Evolutionary conservation across 2,888 invertebrate genomes (phyloP).

Genomic region (Cepaea hortensis): DNA sequence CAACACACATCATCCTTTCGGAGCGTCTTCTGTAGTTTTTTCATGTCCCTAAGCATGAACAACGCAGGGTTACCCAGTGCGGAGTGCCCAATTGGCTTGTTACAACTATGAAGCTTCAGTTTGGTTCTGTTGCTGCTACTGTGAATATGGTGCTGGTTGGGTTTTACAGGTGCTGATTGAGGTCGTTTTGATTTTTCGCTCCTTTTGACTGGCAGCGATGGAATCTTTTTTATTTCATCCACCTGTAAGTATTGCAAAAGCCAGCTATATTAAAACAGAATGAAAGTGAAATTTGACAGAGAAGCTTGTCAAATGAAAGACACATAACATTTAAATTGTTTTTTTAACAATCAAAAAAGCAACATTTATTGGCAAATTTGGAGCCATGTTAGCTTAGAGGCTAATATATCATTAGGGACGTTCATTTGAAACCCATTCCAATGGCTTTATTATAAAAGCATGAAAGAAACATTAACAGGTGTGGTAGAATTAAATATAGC

Average conservation of each 20-base stretch:
- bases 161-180: constrained; percentile 2
- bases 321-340: no score
- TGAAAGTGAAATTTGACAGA: neutral
- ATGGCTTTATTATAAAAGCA: no score
- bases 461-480: no score
- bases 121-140: constrained; percentile 12
- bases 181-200: constrained; percentile 37
- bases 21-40: constrained; percentile 73
- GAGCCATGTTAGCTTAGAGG: no score
- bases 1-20: constrained; percentile 73
- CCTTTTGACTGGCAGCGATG: constrained; percentile 14
- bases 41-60: constrained; percentile 72
- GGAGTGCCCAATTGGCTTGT: constrained; percentile 12
- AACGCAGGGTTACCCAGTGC: constrained; percentile 54
- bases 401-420: no score
- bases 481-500: no score
- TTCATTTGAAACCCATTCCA: no score
- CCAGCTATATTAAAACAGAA: neutral
- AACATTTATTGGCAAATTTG: no score
- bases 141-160: constrained; percentile 6
- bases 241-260: constrained; percentile 14
- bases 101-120: constrained; percentile 27
- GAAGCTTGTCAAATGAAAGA: no score
- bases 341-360: no score
- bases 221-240: constrained; percentile 17